Conservation (phyloP, 2,113 vertebrate species). For the Haemorhous mexicanus region DNA sequence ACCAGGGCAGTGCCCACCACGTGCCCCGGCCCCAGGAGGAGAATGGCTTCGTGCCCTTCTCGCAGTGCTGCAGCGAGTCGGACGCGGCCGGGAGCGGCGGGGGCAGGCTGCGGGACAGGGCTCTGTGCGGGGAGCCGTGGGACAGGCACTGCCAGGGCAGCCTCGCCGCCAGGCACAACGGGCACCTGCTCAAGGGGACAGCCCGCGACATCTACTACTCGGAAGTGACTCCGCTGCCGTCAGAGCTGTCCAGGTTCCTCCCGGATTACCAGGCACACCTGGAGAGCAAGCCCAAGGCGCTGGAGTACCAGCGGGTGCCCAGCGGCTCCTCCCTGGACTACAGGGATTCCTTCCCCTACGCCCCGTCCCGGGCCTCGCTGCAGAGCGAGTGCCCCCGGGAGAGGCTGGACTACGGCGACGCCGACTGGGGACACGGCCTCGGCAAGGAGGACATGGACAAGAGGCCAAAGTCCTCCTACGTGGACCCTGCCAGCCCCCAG, state of each 20-base stretch:
- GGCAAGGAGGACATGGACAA: conserved; percentile 88
- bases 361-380: conserved; percentile 82
- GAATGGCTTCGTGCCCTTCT: conserved; percentile 91
- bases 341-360: conserved; percentile 82
- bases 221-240: conserved; percentile 84
- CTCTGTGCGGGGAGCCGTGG: conserved; percentile 78
- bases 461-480: conserved; percentile 92
- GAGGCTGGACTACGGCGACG: conserved; percentile 85
- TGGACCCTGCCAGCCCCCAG: conserved; percentile 88
- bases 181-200: conserved; percentile 79
- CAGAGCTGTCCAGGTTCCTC: conserved; percentile 83
- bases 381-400: conserved; percentile 83
- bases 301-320: conserved; percentile 75
- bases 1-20: conserved; percentile 79
- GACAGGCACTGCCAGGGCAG: conserved; percentile 78
- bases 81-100: conserved; percentile 80
- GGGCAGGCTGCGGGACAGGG: conserved; percentile 78
- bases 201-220: conserved; percentile 83
- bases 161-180: conserved; percentile 85
- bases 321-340: conserved; percentile 86
- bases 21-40: conserved; percentile 78
- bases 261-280: conserved; percentile 87
- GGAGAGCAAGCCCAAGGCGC: conserved; percentile 83
- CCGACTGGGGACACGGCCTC: conserved; percentile 84
- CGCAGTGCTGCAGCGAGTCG: conserved; percentile 91